Conservation (phyloP, 2,888 invertebrate species). For the Hesperia comma region DNA sequence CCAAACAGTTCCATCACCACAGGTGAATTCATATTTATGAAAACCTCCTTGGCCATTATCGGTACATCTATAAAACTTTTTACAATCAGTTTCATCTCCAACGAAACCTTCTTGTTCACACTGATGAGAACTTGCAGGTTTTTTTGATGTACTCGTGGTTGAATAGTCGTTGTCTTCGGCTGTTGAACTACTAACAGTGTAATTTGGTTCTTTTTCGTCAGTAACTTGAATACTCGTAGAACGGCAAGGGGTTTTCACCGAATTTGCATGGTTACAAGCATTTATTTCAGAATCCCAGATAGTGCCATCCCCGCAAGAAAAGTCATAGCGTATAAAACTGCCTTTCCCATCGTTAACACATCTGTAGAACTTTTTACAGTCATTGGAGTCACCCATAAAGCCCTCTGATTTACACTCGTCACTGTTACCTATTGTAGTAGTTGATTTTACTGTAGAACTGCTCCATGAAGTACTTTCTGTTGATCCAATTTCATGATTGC, state of each 20-base stretch:
- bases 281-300: conserved; percentile 84
- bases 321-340: conserved; percentile 79
- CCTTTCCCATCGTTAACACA: conserved; percentile 83
- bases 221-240: conserved; percentile 7
- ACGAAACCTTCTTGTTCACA: conserved; percentile 87
- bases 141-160: conserved; percentile 4
- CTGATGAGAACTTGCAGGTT: conserved; percentile 19
- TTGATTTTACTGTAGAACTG: conserved; percentile 9
- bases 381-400: conserved; percentile 45
- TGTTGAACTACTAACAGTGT: conserved; percentile 5
- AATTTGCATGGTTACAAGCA: conserved; percentile 84
- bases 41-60: conserved; percentile 83
- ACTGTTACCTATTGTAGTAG: not conserved
- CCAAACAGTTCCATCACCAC: conserved; percentile 91
- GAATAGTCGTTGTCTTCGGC: conserved; percentile 10
- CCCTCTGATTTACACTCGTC: conserved; percentile 20
- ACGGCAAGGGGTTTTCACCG: conserved; percentile 53
- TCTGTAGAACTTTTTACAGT: conserved; percentile 88
- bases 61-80: conserved; percentile 91
- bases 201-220: conserved; percentile 2
- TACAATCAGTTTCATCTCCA: conserved; percentile 87
- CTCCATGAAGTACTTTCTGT: conserved; percentile 16
- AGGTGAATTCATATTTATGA: conserved; percentile 87
- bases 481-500: conserved; percentile 25
- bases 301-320: conserved; percentile 84